Evolutionary conservation across 1,140 invertebrate genomes (phyloP), one percentile per base, ranked within the genome.

Genomic region (Aculops lycopersici): DNA sequence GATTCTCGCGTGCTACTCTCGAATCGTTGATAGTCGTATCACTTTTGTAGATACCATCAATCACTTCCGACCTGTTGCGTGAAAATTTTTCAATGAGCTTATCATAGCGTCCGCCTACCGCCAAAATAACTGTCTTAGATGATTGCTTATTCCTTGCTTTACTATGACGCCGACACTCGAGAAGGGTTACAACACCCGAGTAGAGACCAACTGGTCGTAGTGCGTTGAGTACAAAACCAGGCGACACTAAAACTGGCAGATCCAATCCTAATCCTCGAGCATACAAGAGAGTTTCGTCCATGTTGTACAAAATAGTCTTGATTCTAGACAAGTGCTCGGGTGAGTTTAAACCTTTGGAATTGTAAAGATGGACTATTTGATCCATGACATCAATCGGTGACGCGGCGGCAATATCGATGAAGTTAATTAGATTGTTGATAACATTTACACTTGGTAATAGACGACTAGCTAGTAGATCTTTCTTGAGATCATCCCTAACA

Each of bases 121-220:
- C 69, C 35, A 73, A 58, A 1, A 71, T 60, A 49, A 41, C 45
- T 44, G 48, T 60, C 58, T 48, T 58, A 61, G 42, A 64, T 63
- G 51, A 66, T 69, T 36, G 24, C 24, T 31, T 8, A 8, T 31
- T 31, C n/a, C 8, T 8, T 8, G 4, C 36, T 14, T 12, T 8
- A 15, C 37, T 8, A 15, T 36, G 13, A 4, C 17, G 17, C 16
- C 40, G 40, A 16, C 58, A 61, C 1, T 67, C 63, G 46, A 76
- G 63, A 55, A 76, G 69, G 54, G 65, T 74, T 41, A 73, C 65
- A 47, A 74, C 58, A 0, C 72, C 72, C 16, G 66, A 70, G 49
- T 70, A 70, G 42, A 70, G 64, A 42, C 64, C 56, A 19, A 65
- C 56, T 43, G 69, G 70, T 49, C 68, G 67, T 0, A 69, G 60